A percentile compares a stretch with the other conserved stretches of the same genome.
Conservation (phyloP, 2,113 vertebrate species). For the Rhinopomastus cyanomelas region DNA sequence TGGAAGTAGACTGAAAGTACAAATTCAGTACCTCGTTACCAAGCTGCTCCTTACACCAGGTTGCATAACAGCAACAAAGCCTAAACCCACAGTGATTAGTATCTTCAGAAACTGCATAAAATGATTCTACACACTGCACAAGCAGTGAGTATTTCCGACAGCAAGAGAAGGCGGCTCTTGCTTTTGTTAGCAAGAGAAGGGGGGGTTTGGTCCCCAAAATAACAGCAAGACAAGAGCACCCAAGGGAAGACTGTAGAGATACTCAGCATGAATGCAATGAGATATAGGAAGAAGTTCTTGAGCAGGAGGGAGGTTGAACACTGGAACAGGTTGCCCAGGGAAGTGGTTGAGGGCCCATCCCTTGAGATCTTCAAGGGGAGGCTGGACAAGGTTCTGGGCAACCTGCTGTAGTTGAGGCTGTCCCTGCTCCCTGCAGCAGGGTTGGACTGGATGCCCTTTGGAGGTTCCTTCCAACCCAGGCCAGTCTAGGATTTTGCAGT, state of each 20-base stretch:
- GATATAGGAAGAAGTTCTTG: too few species aligned
- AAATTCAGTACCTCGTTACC: not conserved
- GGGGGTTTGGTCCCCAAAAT: not conserved
- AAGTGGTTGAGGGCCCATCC: too few species aligned
- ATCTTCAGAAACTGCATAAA: not conserved
- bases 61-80: not conserved
- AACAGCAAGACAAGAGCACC: not conserved
- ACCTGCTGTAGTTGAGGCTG: too few species aligned
- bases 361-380: too few species aligned
- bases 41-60: not conserved
- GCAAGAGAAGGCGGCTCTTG: not conserved
- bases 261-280: not conserved
- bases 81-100: not conserved
- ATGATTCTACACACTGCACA: not conserved
- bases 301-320: too few species aligned
- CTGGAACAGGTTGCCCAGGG: too few species aligned
- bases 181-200: too few species aligned
- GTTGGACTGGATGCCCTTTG: too few species aligned
- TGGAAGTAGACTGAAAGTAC: not conserved
- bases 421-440: too few species aligned
- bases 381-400: too few species aligned
- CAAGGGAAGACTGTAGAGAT: not conserved
- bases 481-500: not conserved
- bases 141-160: not conserved
- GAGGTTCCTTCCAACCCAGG: too few species aligned